A percentile compares a stretch with the other conserved stretches of the same genome.
Conservation (phyloP, 2,888 invertebrate species). For the Holacanthella duospinosa region DNA sequence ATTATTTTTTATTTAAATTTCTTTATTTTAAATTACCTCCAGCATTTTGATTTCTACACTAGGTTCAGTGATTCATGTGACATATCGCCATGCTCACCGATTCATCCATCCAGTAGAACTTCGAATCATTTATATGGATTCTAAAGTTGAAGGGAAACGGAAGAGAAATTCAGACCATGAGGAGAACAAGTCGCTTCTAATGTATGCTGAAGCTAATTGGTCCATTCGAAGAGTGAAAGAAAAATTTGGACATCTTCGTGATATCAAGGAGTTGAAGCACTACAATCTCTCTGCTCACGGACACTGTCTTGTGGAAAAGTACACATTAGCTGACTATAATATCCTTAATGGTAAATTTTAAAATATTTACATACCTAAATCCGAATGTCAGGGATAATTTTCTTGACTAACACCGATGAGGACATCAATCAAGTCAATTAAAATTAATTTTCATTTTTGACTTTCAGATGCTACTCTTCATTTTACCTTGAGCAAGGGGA, state of each 20-base stretch:
- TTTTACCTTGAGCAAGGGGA: too few species aligned
- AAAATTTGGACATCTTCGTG: not conserved
- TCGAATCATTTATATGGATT: not conserved
- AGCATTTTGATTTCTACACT: too few species aligned
- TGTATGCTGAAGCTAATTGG: constrained; percentile 7
- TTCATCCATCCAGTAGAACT: constrained; percentile 6
- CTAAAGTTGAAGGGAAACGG: too few species aligned
- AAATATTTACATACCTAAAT: not conserved
- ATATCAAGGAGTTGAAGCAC: not conserved
- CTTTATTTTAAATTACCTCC: too few species aligned
- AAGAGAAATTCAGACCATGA: not conserved
- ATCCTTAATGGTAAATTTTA: constrained; percentile 2
- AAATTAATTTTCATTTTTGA: not conserved
- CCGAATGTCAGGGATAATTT: too few species aligned
- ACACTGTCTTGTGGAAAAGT: not conserved
- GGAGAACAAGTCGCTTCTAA: not conserved
- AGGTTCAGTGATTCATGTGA: constrained; percentile 5
- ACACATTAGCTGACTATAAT: not conserved
- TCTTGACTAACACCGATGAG: too few species aligned
- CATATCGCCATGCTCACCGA: not conserved
- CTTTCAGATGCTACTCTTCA: constrained; percentile 7
- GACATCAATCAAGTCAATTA: too few species aligned
- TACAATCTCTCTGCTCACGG: not conserved
- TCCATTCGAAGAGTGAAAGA: not conserved
- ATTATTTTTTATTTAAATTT: too few species aligned